These are phyloP conservation scores for Jacana jacana DNA, from an alignment of 2,113 vertebrate species.

Conservation along the genomic window DNA sequence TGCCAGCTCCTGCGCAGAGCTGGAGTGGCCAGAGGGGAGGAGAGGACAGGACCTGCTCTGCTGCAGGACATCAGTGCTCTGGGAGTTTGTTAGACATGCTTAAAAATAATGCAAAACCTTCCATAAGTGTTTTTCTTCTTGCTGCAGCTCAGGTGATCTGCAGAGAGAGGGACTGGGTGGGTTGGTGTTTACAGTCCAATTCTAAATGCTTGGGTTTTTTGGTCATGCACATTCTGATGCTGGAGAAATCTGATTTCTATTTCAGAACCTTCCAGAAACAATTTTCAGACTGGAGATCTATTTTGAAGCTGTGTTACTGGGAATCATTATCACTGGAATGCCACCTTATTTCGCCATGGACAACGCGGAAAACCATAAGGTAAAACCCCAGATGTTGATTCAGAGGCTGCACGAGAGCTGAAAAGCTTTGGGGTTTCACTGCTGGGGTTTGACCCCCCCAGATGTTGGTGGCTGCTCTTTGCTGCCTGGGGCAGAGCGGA, in stretches of 20 bases:
- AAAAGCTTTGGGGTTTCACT: background rate
- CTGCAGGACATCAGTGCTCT: background rate
- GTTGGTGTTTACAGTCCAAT: background rate
- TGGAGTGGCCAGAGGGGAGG: background rate
- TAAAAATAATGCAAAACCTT: background rate
- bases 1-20: background rate
- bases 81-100: background rate
- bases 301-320: slow-evolving; percentile 85
- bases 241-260: background rate
- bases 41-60: background rate
- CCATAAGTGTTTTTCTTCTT: background rate
- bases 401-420: background rate
- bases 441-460: too few relatives aligned
- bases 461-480: background rate
- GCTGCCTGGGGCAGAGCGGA: background rate
- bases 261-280: slow-evolving; percentile 76
- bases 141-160: background rate
- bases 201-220: background rate
- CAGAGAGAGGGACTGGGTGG: too few relatives aligned
- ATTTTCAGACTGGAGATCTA: slow-evolving; percentile 78
- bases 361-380: slow-evolving; percentile 93
- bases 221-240: accelerated
- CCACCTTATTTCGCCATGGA: slow-evolving; percentile 97
- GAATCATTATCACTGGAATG: slow-evolving; percentile 90
- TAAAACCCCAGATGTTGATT: background rate